Percentiles rank a stretch among this genome's conserved stretches.
phyloP scores from a whole-genome alignment of 2,113 vertebrate genomes.

The Chamaetylas fuelleborni region DNA sequence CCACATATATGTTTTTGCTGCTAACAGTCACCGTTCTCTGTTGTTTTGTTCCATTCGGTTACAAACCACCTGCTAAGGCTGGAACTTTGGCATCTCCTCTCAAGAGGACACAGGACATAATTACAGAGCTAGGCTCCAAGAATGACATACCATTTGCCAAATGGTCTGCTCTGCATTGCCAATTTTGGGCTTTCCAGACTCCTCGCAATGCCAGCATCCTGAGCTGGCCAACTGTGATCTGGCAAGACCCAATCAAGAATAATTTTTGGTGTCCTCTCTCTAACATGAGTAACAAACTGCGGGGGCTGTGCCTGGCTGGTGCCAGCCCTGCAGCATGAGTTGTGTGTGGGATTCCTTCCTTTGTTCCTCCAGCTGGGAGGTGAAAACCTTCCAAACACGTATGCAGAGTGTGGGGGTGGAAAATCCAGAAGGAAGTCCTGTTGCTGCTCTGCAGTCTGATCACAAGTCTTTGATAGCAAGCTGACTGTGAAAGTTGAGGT shows the following conservation, averaged over 20 bases:
- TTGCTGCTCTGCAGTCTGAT: background rate
- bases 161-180: background rate
- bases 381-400: background rate
- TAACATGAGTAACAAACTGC: background rate
- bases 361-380: background rate
- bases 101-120: conserved; percentile 4
- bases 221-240: background rate
- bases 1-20: background rate
- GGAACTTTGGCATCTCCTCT: conserved; percentile 28
- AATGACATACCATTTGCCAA: conserved; percentile 21
- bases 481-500: background rate
- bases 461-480: background rate
- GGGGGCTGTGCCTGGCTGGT: background rate
- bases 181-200: background rate
- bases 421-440: background rate
- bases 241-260: background rate
- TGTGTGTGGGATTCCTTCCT: background rate
- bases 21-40: background rate
- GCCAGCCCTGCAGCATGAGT: background rate
- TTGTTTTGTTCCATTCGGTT: background rate
- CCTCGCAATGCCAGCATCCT: background rate
- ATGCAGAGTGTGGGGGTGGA: background rate
- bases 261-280: background rate
- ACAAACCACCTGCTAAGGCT: conserved; percentile 44
- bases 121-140: conserved; percentile 24